These are phyloP conservation scores for Uria aalge DNA, from an alignment of 2,113 vertebrate species.

Conservation along the genomic window DNA sequence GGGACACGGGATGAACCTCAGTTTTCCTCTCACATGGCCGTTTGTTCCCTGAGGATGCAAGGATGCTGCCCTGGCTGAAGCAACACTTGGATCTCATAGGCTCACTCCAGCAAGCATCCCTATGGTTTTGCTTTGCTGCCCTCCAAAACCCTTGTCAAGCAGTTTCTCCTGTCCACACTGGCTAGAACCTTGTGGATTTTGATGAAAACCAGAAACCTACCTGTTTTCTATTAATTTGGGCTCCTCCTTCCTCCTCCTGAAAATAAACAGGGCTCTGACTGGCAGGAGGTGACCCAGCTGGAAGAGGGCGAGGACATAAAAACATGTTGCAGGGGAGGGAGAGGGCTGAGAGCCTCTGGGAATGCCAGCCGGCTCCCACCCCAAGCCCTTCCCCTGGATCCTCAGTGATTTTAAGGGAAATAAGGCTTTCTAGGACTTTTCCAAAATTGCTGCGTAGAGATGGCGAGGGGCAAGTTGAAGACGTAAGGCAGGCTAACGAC, in stretches of 20 bases:
- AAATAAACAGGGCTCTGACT: neutral
- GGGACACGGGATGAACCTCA: neutral
- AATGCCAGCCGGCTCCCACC: neutral
- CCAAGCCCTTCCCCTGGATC: neutral
- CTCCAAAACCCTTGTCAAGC: neutral
- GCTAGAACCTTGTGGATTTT: neutral
- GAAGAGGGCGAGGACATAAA: neutral
- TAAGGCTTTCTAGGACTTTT: neutral
- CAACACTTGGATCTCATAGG: neutral
- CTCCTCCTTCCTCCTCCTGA: neutral
- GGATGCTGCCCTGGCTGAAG: neutral
- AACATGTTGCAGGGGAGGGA: neutral
- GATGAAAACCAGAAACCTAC: slow-evolving; percentile 19
- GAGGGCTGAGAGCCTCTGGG: neutral
- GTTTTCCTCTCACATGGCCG: neutral
- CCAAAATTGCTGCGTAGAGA: neutral
- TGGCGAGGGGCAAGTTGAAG: neutral
- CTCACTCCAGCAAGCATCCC: neutral
- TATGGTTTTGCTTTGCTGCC: neutral
- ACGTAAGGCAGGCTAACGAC: fast-evolving
- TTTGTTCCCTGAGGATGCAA: neutral
- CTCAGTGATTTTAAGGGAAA: neutral
- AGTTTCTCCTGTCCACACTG: neutral
- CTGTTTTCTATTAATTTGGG: neutral
- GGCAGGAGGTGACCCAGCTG: neutral